Evolutionary conservation across 2,888 invertebrate species (phyloP), one percentile per base, ranked within the genome.

Genomic region (Ophion ellenae): DNA sequence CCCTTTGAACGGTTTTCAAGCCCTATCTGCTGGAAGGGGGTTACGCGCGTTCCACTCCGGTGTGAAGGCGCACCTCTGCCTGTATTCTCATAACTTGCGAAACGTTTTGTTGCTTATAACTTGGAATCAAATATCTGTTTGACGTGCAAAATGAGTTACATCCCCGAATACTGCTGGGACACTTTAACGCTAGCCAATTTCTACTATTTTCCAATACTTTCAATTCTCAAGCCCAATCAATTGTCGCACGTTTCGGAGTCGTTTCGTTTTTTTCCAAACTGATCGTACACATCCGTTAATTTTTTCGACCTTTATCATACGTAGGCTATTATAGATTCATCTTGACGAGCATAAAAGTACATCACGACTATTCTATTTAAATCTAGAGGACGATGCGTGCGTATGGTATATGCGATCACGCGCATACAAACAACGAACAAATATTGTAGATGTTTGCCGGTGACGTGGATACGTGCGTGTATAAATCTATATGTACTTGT

Each of bases 381-480:
- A 73, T 73, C 45, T 67, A n/a, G 75, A 70, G 73, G 75, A 84
- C 70, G 57, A 74, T 28, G 53, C 76, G 53, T 59, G 70, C 74
- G 77, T 67, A 71, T 24, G 47, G n/a, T 32, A 79, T 9, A 57
- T 64, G 24, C 64, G 36, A 28, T 67, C 53, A 64, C 24, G 57
- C n/a, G 11, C 69, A 70, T 45, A 64, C 66, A 63, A 67, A 74
- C 36, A 74, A 78, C 47, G 36, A 64, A 64, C 67, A 79, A 84
- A 84, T 71, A 81, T 82, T 84, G 57, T 67, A 70, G 77, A 84
- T 79, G 53, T 76, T 28, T 17, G 74, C 45, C 57, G 36, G 61
- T 70, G 24, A 75, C 32, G 28, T 61, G 45, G 28, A 59, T 36
- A 17, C 4, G n/a, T 6, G n/a, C 76, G 36, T 63, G 63, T 24